Percentiles rank a stretch among this genome's conserved stretches.
Evolutionary conservation across 2,888 invertebrate species (phyloP).

Genomic region (Helobdella robusta): DNA sequence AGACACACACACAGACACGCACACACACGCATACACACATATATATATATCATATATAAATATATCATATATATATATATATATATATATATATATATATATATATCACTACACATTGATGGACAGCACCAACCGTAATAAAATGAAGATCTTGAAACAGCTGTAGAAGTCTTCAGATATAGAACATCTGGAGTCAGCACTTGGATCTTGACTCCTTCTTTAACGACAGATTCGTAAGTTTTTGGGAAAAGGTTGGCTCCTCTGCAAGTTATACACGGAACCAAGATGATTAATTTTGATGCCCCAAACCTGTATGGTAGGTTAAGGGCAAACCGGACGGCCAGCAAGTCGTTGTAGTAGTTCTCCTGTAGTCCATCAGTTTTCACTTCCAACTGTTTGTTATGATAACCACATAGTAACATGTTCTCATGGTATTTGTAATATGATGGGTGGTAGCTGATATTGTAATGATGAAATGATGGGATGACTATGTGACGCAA

Average conservation of each 20-base stretch:
- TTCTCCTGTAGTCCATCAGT: constrained; percentile 25
- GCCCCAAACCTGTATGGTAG: constrained; percentile 69
- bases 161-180: constrained; percentile 25
- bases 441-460: too few species aligned
- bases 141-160: constrained; percentile 28
- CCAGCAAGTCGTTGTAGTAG: constrained; percentile 49
- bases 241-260: constrained; percentile 26
- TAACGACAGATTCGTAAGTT: constrained; percentile 29
- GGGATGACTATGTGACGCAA: too few species aligned
- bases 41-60: too few species aligned
- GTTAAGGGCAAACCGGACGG: constrained; percentile 58
- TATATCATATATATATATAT: too few species aligned
- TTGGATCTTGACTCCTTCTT: constrained; percentile 31
- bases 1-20: too few species aligned
- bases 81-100: too few species aligned
- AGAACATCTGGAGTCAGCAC: constrained; percentile 31
- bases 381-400: neutral
- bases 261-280: constrained; percentile 70
- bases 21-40: too few species aligned
- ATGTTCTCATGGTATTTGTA: too few species aligned
- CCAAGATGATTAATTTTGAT: constrained; percentile 68
- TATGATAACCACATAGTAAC: neutral
- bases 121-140: constrained; percentile 35
- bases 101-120: too few species aligned
- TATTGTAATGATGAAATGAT: too few species aligned